Evolutionary conservation across 1,140 invertebrate species (phyloP), one percentile per base, ranked within the genome.

Genomic region (Platyura marginata): DNA sequence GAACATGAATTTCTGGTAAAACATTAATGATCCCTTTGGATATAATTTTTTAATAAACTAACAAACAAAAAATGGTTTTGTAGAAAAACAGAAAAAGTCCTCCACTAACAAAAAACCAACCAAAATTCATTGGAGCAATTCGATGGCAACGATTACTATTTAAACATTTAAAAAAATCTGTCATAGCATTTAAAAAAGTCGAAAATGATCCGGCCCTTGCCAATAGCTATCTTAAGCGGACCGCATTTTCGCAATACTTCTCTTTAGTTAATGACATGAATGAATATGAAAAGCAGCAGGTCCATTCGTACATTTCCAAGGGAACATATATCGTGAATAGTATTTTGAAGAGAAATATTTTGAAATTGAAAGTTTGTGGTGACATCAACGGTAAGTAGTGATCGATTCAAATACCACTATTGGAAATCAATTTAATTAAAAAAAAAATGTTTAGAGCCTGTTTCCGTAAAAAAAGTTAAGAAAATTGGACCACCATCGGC

Each of bases 141-240:
- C 81, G 72, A 53, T 93, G 88, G 88, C 75, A 76, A 3, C 67
- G 81, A 23, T 67, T 78, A 34, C 59, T 91, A 11, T 85, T 85
- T 48, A 69, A 79, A 47, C 74, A 74, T 43, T 66, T 92, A 15
- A 89, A 85, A 57, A 68, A 69, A 41, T 75, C 84, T 0, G 76
- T 89, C 21, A 62, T 88, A 45, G 73, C 72, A 33, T 89, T 90
- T 51, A 40, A 40, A 40, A 40, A 43, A 62, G 69, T 86, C 2
- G 67, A 77, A 29, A 78, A 90, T 48, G 51, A 55, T 45, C 55
- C 54, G 21, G 54, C 54, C 11, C 61, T 91, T 40, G 75, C 82
- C 50, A 63, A 77, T 21, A 81, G 73, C 43, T 72, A 79, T n/a
- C 62, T 80, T 13, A 85, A 79, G 51, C 66, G 72, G 4, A 64